These are phyloP conservation scores for Drosophila funebris DNA, from an alignment of 1,140 invertebrate genomes.

Conservation along the genomic window DNA sequence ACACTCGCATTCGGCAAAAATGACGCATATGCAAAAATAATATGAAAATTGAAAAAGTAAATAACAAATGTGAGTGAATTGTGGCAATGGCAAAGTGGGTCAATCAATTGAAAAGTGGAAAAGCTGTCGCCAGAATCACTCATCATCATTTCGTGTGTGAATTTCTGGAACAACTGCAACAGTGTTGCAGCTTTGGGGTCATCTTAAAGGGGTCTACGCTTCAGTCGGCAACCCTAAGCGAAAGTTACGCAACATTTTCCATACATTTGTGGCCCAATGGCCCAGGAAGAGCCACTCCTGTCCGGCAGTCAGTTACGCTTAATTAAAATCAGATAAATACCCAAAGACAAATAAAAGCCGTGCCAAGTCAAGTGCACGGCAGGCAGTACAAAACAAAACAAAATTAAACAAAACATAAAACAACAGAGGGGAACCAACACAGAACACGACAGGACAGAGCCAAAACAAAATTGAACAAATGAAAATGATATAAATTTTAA, in stretches of 20 bases:
- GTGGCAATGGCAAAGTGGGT: background rate
- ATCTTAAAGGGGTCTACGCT: background rate
- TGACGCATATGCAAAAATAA: background rate
- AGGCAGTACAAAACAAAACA: background rate
- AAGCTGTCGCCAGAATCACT: background rate
- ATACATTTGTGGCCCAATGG: background rate
- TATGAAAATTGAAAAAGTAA: background rate
- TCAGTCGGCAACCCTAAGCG: background rate
- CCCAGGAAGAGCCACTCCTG: constrained; percentile 14
- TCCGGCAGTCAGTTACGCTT: constrained; percentile 46
- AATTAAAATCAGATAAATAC: constrained; percentile 65
- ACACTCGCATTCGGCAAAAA: background rate
- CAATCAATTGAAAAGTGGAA: background rate
- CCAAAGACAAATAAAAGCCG: constrained; percentile 54
- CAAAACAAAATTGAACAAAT: background rate
- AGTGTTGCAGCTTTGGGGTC: background rate
- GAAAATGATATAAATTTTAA: constrained; percentile 33
- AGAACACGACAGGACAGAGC: background rate
- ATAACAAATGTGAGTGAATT: background rate
- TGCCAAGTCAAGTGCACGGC: constrained; percentile 39
- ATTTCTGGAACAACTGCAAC: background rate
- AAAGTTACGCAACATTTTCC: background rate
- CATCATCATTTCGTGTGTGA: background rate
- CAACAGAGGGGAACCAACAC: constrained; percentile 1
- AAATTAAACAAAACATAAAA: background rate